Base-by-base conservation (phyloP, 2,888 invertebrate species). In the Hoplodrina ambigua region DNA sequence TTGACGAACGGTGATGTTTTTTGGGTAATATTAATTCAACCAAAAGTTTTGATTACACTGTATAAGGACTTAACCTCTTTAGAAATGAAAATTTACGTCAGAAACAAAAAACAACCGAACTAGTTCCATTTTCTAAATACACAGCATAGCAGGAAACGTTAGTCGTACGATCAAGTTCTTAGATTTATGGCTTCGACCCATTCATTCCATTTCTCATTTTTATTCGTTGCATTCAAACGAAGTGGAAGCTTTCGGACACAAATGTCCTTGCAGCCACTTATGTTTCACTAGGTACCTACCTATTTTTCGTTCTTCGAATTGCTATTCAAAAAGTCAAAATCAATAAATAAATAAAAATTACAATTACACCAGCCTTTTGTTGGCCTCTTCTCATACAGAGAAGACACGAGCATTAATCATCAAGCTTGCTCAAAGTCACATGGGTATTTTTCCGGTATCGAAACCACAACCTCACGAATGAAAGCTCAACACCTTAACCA, bases 71-170 rank as follows among this genome's bases (percentile, higher is more conserved):
- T 19, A 33, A 60, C n/a, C 17, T 60, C 20, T 19, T 59, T 63
- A 4, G 11, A 69, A 69, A 59, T 25, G 11, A 53, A 25, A 33
- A 49, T 46, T 30, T 44, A 37, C 4, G 17, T 19, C 4, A 17
- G 1, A 8, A 37, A 8, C 7, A 37, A 37, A 37, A 30, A 69
- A 52, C 15, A 46, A 46, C 7, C 11, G 25, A 25, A 25, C 25
- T 25, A 6, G 46, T 62, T 69, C 30, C 37, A 59, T 69, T 74
- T 55, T 54, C n/a, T 58, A 74, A 61, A 61, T 37, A 55, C 30
- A 58, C 30, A 58, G 33, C 25, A 10, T 52, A 61, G 41, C n/a
- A 25, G 30, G n/a, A 37, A 37, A 53, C 33, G 49, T 59, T 74
- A 20, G 33, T 59, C 20, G 49, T 37, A 44, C 19, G 56, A 15